Evolutionary conservation across 2,113 vertebrate genomes (phyloP), one percentile per base, ranked within the genome.

Genomic region (Rissa tridactyla): DNA sequence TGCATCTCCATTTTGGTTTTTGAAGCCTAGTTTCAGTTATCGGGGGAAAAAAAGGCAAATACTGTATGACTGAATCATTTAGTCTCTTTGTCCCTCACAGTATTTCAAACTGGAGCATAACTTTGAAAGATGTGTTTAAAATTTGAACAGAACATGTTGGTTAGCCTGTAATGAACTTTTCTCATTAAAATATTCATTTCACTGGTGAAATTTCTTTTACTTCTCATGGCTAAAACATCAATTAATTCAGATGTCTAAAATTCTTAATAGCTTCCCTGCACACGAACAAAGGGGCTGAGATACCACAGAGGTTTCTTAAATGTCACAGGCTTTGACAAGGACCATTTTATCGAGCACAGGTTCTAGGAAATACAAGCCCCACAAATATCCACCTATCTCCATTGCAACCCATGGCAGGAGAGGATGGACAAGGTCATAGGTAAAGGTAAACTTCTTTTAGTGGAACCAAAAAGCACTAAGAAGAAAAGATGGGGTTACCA

Each of bases 41-140:
- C 11, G 4, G 2, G 4, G 2, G 2, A 20, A 2, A 4, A 21
- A 49, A 40, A 54, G 2, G 13, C 4, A 15, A 72, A 65, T 40
- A 18, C 3, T 64, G 26, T 22, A 8, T 51, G 20, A 23, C 21
- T 54, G 57, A 85, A 60, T 2, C 11, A 34, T 55, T 82, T 76
- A 34, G 22, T 9, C 1, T 71, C 10, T 17, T 82, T 22, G 38
- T 55, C 2, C 3, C 20, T 61, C 40, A 16, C 5, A 42, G 11
- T 15, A 26, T 64, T 68, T 47, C 14, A 69, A 29, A 80, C 4
- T 21, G 20, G 7, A 85, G 6, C 3, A 10, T 5, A 22, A 11
- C 12, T 68, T 79, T 87, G 29, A 79, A 82, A 79, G 9, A 9
- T 19, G 9, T 10, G 3, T n/a, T 64, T 79, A 68, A 79, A 91